Conservation (phyloP, 2,888 invertebrate species). For the Pemphredon lugubris region DNA sequence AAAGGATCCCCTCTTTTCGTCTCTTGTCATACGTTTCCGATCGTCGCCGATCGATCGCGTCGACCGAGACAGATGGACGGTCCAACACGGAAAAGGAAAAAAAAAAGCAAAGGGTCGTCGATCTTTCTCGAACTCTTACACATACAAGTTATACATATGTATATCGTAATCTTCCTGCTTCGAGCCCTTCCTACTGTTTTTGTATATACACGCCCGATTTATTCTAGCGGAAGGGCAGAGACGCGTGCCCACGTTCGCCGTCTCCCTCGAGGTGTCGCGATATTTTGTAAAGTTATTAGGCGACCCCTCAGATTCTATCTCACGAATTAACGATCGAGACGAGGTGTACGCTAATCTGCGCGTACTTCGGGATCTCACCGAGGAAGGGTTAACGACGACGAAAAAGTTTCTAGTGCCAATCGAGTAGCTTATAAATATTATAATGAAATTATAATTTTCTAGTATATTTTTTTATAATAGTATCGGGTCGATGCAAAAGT, state of each 20-base stretch:
- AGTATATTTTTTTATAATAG: constrained; percentile 60
- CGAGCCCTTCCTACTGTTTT: constrained; percentile 26
- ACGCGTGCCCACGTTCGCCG: constrained; percentile 1
- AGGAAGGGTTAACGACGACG: background rate
- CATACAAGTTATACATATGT: too few relatives aligned
- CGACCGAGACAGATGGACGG: constrained; percentile 13
- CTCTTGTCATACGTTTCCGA: constrained; percentile 24
- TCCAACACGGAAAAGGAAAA: background rate
- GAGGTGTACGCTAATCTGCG: background rate
- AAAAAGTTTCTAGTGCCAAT: constrained; percentile 51
- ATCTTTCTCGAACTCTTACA: too few relatives aligned
- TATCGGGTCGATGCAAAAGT: too few relatives aligned
- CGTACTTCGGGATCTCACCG: too few relatives aligned
- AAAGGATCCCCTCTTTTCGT: constrained; percentile 35
- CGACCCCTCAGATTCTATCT: constrained; percentile 35
- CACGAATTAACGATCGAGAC: background rate
- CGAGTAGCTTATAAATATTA: constrained; percentile 59
- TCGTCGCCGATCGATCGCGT: constrained; percentile 34
- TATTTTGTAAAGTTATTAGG: constrained; percentile 49
- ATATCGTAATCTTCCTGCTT: constrained; percentile 34
- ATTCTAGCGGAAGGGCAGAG: background rate
- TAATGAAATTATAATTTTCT: constrained; percentile 59
- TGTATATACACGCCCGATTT: constrained; percentile 39
- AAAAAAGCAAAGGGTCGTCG: constrained; percentile 1
- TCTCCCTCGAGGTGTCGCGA: constrained; percentile 9